phyloP scores from a whole-genome alignment of 2,888 invertebrate species.

The Encarsia formosa region DNA sequence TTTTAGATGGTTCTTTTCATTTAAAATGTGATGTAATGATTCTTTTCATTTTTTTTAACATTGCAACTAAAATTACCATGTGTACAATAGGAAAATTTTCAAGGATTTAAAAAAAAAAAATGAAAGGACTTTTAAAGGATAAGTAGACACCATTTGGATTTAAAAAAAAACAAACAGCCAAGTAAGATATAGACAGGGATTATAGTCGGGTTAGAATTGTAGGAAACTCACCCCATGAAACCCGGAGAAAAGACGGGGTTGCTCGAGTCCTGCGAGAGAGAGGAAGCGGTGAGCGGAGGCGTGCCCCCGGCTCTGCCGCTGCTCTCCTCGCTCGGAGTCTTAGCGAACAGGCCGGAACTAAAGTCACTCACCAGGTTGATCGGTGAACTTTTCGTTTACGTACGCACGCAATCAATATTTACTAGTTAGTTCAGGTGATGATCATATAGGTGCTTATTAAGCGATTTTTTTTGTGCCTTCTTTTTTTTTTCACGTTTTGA shows the following conservation, averaged over 20 bases:
- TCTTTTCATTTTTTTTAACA: too few species aligned
- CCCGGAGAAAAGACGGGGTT: conserved; percentile 49
- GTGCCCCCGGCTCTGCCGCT: conserved; percentile 60
- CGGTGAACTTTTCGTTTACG: conserved; percentile 66
- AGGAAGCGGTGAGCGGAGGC: conserved; percentile 62
- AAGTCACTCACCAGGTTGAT: conserved; percentile 93
- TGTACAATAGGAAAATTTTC: too few species aligned
- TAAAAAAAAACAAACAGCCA: conserved; percentile 27
- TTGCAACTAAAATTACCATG: too few species aligned
- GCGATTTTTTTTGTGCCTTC: conserved; percentile 3
- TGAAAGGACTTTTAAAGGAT: too few species aligned
- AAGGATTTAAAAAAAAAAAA: too few species aligned
- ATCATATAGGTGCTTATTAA: conserved; percentile 3
- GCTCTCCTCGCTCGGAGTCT: conserved; percentile 87
- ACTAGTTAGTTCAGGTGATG: conserved; percentile 31
- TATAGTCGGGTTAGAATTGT: conserved; percentile 2
- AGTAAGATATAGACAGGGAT: conserved; percentile 14
- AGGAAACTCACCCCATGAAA: conserved; percentile 48
- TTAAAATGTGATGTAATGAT: too few species aligned
- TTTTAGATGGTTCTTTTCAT: too few species aligned
- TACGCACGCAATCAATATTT: conserved; percentile 32
- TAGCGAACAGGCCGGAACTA: conserved; percentile 90
- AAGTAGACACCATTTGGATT: too few species aligned
- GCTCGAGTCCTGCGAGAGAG: conserved; percentile 49
- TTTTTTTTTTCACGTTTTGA: not conserved